Base-by-base conservation (phyloP, 1,140 invertebrate genomes). In the Zaprionus nigranus region DNA sequence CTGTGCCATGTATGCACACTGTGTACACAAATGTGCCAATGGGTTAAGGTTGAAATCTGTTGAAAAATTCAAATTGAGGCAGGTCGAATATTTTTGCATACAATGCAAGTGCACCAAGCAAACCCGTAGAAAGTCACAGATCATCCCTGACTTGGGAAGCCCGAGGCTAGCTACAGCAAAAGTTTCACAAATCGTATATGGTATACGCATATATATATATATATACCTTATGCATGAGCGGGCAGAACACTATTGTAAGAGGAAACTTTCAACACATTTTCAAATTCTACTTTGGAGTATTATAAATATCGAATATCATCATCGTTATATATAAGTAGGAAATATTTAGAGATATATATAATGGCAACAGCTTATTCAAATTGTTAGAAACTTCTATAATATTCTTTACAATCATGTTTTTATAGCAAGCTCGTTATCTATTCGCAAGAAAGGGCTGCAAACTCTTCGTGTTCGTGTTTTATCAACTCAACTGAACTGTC, bases 21-120 rank as follows among this genome's bases (percentile, higher is more conserved):
- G 54, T 43, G 13, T 28, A 51, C 26, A 30, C 22, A 86, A 78
- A 30, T 87, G 68, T 90, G 84, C 38, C 84, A 88, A 84, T 88
- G 85, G 84, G 84, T 88, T 84, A 88, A 84, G 85, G 84, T 84
- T 84, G 85, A 63, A 46, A 34, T 68, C n/a, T 28, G 3, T 56
- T 81, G 78, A 85, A 84, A 81, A 83, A 86, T 77, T 28, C 28
- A 36, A 58, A 26, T 79, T 75, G 75, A 51, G 70, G 66, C 81
- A 85, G 82, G 75, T 82, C 71, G 54, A 51, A 22, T 28, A 54
- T 26, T 75, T 46, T 75, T 75, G 72, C 72, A 75, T 75, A 75
- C 66, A 75, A 75, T 75, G 60, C 65, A 15, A 40, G 46, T 46
- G 38, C 40, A 17, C 2, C 36, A 34, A 43, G 9, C 40, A 36